Evolutionary conservation across 2,113 vertebrate genomes (phyloP).

Genomic region (Istiophorus platypterus): DNA sequence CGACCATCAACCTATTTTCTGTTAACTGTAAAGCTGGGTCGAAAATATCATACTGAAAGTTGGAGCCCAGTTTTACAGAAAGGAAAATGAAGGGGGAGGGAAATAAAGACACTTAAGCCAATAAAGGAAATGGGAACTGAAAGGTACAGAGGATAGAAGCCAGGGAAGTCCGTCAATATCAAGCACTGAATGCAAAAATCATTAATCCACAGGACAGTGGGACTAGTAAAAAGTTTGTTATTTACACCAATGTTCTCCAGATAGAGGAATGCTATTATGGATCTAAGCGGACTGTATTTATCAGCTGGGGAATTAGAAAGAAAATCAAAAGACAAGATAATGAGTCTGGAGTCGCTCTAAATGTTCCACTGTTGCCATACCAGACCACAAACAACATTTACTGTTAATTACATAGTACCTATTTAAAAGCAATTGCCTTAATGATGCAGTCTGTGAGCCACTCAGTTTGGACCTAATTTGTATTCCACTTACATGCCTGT

Average conservation of each 20-base stretch:
- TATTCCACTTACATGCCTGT: slow-evolving; percentile 1
- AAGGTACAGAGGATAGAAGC: slow-evolving; percentile 32
- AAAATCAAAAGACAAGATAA: slow-evolving; percentile 56
- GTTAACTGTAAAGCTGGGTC: background rate
- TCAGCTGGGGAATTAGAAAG: slow-evolving; percentile 42
- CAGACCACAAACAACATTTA: slow-evolving; percentile 32
- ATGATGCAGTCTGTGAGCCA: slow-evolving; percentile 25
- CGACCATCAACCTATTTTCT: background rate
- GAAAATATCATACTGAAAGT: slow-evolving; percentile 11
- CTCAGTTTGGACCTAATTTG: slow-evolving; percentile 38
- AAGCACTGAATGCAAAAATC: slow-evolving; percentile 60
- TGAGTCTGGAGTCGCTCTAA: slow-evolving; percentile 46
- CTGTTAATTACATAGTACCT: slow-evolving; percentile 50
- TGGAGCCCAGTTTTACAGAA: slow-evolving; percentile 25
- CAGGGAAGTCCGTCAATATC: slow-evolving; percentile 72
- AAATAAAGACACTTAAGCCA: slow-evolving; percentile 5
- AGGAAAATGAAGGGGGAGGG: background rate
- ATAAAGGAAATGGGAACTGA: slow-evolving; percentile 50
- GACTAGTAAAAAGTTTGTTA: slow-evolving; percentile 62
- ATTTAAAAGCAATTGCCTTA: slow-evolving; percentile 35
- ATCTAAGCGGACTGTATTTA: slow-evolving; percentile 58
- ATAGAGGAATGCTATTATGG: slow-evolving; percentile 59
- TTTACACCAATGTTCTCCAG: slow-evolving; percentile 60
- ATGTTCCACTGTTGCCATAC: slow-evolving; percentile 22
- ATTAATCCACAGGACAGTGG: slow-evolving; percentile 62